Evolutionary conservation across 2,113 vertebrate species (phyloP).

Genomic region (Egretta garzetta): DNA sequence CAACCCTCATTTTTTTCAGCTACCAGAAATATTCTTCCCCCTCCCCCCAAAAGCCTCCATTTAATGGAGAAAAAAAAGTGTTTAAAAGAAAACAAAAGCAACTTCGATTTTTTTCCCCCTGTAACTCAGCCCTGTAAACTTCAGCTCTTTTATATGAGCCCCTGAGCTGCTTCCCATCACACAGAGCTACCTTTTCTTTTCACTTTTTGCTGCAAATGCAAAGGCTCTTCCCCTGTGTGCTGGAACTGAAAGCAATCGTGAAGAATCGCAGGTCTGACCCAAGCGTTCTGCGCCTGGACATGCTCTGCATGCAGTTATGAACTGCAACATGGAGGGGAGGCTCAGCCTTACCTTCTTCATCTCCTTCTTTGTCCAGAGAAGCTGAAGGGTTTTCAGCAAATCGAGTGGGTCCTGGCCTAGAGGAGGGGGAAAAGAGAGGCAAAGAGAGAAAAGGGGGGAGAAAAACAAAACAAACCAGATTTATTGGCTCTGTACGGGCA

Average conservation of each 20-base stretch:
- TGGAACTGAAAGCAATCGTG: not conserved
- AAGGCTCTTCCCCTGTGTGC: not conserved
- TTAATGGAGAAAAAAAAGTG: not conserved
- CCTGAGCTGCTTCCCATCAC: not conserved
- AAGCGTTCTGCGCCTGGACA: not conserved
- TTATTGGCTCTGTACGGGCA: constrained; percentile 60
- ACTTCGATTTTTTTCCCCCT: not conserved
- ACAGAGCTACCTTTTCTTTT: constrained; percentile 40
- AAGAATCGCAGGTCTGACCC: not conserved
- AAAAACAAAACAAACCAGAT: constrained; percentile 45
- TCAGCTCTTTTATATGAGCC: not conserved
- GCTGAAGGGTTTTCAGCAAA: constrained; percentile 49
- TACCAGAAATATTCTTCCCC: not conserved
- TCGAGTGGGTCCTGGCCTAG: constrained; percentile 43
- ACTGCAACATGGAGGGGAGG: not conserved
- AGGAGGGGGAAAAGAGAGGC: not conserved
- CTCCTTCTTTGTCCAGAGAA: constrained; percentile 55
- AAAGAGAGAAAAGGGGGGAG: not conserved
- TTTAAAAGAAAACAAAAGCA: constrained; percentile 40
- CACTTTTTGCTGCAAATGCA: not conserved
- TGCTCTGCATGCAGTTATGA: constrained; percentile 18
- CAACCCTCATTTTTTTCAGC: not conserved
- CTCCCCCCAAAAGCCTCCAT: not conserved
- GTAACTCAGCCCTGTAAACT: constrained; percentile 19
- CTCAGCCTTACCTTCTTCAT: constrained; percentile 68